Evolutionary conservation across 2,888 invertebrate species (phyloP), one percentile per base, ranked within the genome.

Genomic region (Caenorhabditis virilis): DNA sequence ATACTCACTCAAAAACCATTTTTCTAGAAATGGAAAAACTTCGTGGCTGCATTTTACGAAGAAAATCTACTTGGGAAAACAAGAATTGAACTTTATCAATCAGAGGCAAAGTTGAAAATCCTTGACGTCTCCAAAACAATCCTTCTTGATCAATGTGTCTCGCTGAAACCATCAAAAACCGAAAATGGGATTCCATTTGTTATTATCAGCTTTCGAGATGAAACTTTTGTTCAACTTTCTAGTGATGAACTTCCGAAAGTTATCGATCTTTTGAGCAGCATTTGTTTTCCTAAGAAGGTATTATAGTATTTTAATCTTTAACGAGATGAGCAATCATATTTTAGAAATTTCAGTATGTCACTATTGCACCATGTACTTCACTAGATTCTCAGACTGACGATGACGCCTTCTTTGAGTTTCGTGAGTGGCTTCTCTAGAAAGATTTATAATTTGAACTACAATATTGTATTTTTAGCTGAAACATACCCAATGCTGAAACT

Each of bases 361-460:
- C 66, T 18, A 59, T 71, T 48, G 65, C 59, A 22, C 61, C 70
- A n/a, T 60, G 67, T 36, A 61, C 67, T 4, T 56, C 66, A 2
- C 48, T 71, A 39, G 70, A 67, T 26, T 67, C 64, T 1, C 70
- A 67, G 4, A 55, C 61, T 1, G 70, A 66, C 0, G 70, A 70
- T 33, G 52, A 59, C 11, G 70, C 67, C 45, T 64, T 57, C 27
- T 59, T 67, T 41, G 67, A 67, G 18, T 60, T 71, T 39, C 66
- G 70, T 70, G 55, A 41, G 69, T 59, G 16, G 15, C 25, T 42
- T 42, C 20, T 42, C 22, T 18, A 25, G n/a, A 42, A 42, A 42
- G 6, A 30, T 9, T 30, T 6, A 15, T 6, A 39, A 39, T 39
- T 20, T 39, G 6, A 6, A n/a, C 16, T 26, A 23, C 18, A 22